phyloP scores from a whole-genome alignment of 2,113 vertebrate species.

The Probosciger aterrimus region DNA sequence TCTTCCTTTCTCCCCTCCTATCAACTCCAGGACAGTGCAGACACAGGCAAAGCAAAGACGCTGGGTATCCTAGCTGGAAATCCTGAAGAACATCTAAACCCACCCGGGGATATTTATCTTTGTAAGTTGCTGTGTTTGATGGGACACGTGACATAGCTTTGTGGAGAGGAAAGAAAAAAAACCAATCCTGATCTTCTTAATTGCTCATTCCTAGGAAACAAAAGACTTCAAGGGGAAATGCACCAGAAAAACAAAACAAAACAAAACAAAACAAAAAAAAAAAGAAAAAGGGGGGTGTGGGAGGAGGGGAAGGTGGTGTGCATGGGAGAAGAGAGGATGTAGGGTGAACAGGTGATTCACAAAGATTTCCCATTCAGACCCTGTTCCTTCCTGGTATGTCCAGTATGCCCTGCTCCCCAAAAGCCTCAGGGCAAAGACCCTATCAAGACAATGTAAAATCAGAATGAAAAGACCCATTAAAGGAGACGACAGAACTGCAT shows the following conservation, averaged over 20 bases:
- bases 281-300: neutral
- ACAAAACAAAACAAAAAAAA: no score
- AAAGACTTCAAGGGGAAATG: constrained; percentile 9
- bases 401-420: neutral
- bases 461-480: neutral
- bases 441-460: neutral
- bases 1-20: constrained; percentile 48
- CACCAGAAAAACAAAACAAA: neutral
- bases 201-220: constrained; percentile 29
- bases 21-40: constrained; percentile 30
- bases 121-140: constrained; percentile 68
- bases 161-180: neutral
- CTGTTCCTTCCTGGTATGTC: neutral
- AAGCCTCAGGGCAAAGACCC: neutral
- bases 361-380: neutral
- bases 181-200: constrained; percentile 41
- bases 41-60: constrained; percentile 37
- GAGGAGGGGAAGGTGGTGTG: no score
- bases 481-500: neutral
- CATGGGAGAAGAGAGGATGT: neutral
- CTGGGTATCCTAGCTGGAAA: constrained; percentile 25
- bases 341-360: neutral
- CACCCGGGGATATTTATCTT: constrained; percentile 65
- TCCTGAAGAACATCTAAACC: constrained; percentile 46
- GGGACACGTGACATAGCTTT: constrained; percentile 77